These are phyloP conservation scores for Pteruthius melanotis DNA, from an alignment of 2,113 vertebrate genomes.

Conservation along the genomic window DNA sequence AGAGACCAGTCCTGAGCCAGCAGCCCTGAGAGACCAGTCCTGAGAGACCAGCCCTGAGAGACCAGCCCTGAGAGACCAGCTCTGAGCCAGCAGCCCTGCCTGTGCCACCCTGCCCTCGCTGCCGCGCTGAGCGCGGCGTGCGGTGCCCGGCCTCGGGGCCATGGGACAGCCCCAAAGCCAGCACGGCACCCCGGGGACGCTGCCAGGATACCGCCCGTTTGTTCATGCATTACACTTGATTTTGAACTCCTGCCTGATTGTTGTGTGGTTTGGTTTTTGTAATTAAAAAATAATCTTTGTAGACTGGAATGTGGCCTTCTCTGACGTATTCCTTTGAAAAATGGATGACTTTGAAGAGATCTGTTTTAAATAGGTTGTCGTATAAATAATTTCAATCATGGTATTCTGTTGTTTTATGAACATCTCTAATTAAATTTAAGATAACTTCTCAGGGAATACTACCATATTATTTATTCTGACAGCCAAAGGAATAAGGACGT, in stretches of 20 bases:
- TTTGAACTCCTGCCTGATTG: neutral
- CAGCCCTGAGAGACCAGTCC: no score
- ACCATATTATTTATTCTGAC: slow-evolving; percentile 11
- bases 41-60: no score
- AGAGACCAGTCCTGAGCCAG: neutral
- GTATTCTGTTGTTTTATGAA: slow-evolving; percentile 56
- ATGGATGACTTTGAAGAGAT: slow-evolving; percentile 45
- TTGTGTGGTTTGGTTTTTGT: neutral
- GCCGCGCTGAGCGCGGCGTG: no score
- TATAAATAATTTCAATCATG: slow-evolving; percentile 53
- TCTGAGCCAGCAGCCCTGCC: neutral
- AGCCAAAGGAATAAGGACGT: neutral
- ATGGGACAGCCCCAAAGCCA: neutral
- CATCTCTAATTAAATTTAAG: slow-evolving; percentile 45
- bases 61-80: no score
- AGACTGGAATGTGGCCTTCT: slow-evolving; percentile 29
- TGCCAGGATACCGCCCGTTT: fast-evolving
- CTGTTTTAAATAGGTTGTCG: slow-evolving; percentile 54
- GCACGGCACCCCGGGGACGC: neutral
- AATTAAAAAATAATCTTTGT: neutral
- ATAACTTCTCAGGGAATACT: slow-evolving; percentile 29
- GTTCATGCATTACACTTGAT: fast-evolving
- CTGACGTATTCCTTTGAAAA: slow-evolving; percentile 44
- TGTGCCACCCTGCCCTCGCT: neutral
- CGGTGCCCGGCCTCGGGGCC: neutral